A percentile compares a stretch with the other conserved stretches of the same genome.
phyloP scores from a whole-genome alignment of 2,888 invertebrate genomes.

The Hirtodrosophila trivittata region DNA sequence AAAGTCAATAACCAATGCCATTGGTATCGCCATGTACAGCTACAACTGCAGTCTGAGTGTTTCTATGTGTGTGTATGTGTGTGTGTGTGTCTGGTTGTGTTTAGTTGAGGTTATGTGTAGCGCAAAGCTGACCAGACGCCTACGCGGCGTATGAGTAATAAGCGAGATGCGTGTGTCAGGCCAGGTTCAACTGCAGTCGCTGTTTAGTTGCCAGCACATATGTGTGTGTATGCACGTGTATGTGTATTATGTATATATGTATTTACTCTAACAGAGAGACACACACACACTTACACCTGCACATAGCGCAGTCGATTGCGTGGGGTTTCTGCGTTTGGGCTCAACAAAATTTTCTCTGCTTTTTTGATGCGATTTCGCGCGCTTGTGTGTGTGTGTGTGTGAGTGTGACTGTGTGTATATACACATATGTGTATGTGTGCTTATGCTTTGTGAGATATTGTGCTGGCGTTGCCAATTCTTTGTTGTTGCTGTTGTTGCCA shows the following conservation, averaged over 20 bases:
- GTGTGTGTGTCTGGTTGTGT: slow-evolving; percentile 17
- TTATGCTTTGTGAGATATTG: slow-evolving; percentile 33
- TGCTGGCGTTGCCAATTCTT: slow-evolving; percentile 11
- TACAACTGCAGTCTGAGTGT: slow-evolving; percentile 11
- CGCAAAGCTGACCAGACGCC: slow-evolving; percentile 48
- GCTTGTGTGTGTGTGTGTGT: slow-evolving; percentile 1
- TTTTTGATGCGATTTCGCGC: slow-evolving; percentile 48
- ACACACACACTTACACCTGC: slow-evolving; percentile 3
- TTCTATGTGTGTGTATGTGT: slow-evolving; percentile 5
- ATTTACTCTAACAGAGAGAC: slow-evolving; percentile 2
- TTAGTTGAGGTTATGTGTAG: slow-evolving; percentile 31
- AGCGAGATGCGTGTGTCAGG: slow-evolving; percentile 57
- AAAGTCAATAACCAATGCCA: slow-evolving; percentile 80
- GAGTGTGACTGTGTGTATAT: slow-evolving; percentile 3
- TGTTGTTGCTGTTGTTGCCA: slow-evolving; percentile 24
- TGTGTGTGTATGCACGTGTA: not conserved
- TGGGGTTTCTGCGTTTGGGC: slow-evolving; percentile 3
- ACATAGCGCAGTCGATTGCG: not conserved
- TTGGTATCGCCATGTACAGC: slow-evolving; percentile 61
- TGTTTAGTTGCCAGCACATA: slow-evolving; percentile 38
- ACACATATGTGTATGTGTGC: slow-evolving; percentile 1
- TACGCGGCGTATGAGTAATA: slow-evolving; percentile 67
- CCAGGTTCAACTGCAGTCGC: slow-evolving; percentile 55
- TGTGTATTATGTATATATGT: not conserved
- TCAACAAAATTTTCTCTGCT: slow-evolving; percentile 61